A percentile compares a stretch with the other conserved stretches of the same genome.
Evolutionary conservation across 2,113 vertebrate species (phyloP).

Genomic region (Hoplias malabaricus): DNA sequence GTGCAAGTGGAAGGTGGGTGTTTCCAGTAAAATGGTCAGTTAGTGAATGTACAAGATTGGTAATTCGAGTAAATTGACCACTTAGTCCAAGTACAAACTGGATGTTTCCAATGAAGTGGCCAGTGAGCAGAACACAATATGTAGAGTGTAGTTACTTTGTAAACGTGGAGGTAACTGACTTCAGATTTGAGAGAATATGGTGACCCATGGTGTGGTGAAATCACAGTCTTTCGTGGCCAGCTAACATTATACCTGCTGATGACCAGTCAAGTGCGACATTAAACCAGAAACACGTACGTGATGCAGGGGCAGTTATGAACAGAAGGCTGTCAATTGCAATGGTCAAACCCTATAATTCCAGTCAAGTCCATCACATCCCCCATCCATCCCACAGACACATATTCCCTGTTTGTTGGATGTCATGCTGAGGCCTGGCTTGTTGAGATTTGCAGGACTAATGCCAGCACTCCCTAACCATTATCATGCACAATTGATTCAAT

Average conservation of each 20-base stretch:
- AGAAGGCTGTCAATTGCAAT: conserved; percentile 8
- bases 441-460: conserved; percentile 37
- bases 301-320: not conserved
- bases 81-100: too few species aligned
- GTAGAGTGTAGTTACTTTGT: too few species aligned
- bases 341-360: not conserved
- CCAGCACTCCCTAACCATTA: conserved; percentile 40
- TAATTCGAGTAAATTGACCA: too few species aligned
- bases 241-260: not conserved
- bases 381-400: not conserved
- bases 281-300: not conserved
- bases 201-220: conserved; percentile 13
- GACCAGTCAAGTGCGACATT: not conserved
- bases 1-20: too few species aligned
- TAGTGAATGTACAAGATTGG: too few species aligned
- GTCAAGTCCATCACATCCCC: not conserved
- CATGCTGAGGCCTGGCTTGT: conserved; percentile 12
- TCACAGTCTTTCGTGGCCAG: not conserved
- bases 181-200: conserved; percentile 16
- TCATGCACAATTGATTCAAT: conserved; percentile 53
- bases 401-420: not conserved
- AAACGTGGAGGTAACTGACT: conserved; percentile 14
- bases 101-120: too few species aligned
- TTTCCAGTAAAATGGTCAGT: too few species aligned
- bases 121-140: too few species aligned